Base-by-base conservation (phyloP, 2,797 vertebrate genomes). In the Anguilla pacifica region DNA sequence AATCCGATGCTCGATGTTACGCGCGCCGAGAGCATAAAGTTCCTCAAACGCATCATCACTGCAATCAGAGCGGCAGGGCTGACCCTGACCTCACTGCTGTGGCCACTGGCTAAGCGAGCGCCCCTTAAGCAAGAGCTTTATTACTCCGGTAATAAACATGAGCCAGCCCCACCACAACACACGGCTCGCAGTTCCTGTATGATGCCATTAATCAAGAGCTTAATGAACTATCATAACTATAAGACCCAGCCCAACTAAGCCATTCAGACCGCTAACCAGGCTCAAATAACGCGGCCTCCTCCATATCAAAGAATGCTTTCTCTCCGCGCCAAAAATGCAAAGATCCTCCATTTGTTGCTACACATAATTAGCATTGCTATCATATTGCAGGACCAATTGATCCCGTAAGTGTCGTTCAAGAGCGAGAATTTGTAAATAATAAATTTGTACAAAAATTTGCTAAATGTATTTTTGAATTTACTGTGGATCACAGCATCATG, bases 121-220 rank as follows among this genome's bases (percentile, higher is more conserved):
- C 86, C 90, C 89, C 61, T 87, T 90, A 92, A 91, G 89, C 89
- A 88, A 88, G 87, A 51, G 90, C 91, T 92, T 91, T 90, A 94
- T 93, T 91, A 91, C 88, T 86, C 89, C 86, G 85, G 87, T 91
- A 93, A 93, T 92, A 92, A 94, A 90, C 90, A 87, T 86, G 89
- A 90, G 87, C 87, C 87, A 83, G 89, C 90, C 89, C 91, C 91
- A 88, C 91, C 89, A 91, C 91, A 92, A 93, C 90, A 90, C 91
- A 89, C 89, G 89, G 90, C 88, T 90, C 90, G 90, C 89, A 90
- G 95, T 91, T 90, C 91, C 59, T 85, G 89, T 91, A 88, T 85
- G 86, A 89, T 88, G 88, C 88, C 91, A 90, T 92, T 90, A 90
- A 91, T 93, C 92, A 91, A 59, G 89, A 86, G 84, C 89, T 90